These are phyloP conservation scores for Macaca nemestrina DNA, from an alignment of 2,113 vertebrate species.

Conservation along the genomic window DNA sequence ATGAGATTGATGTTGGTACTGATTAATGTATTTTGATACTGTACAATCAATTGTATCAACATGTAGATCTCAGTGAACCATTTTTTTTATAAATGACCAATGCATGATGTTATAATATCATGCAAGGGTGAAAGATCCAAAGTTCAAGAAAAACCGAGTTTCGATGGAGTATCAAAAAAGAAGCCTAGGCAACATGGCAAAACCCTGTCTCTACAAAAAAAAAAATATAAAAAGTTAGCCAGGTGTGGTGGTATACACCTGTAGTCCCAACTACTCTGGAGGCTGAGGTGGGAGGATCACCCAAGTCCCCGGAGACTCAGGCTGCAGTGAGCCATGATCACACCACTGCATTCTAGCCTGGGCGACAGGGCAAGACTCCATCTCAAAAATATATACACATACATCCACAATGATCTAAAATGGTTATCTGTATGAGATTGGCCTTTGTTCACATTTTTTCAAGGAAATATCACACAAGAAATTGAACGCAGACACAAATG, in stretches of 20 bases:
- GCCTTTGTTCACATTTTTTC: constrained; percentile 2
- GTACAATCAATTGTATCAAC: neutral
- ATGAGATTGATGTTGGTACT: neutral
- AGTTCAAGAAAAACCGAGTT: neutral
- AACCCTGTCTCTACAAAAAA: too few species aligned
- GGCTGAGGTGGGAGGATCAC: too few species aligned
- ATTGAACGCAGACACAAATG: neutral
- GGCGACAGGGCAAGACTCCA: too few species aligned
- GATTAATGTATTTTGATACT: neutral
- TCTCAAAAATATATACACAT: too few species aligned
- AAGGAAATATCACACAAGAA: neutral
- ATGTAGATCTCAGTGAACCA: neutral
- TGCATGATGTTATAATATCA: neutral
- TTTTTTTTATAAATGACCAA: neutral
- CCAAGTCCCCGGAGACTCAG: too few species aligned
- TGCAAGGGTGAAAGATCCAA: neutral
- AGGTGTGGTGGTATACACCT: too few species aligned
- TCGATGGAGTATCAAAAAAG: neutral
- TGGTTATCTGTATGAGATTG: neutral
- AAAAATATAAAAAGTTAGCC: too few species aligned
- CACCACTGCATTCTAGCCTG: too few species aligned
- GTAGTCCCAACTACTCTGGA: too few species aligned
- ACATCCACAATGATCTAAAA: neutral
- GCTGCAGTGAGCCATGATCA: too few species aligned
- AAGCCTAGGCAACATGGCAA: too few species aligned